phyloP scores from a whole-genome alignment of 2,797 vertebrate genomes.

The Hypotaenidia okinawae region DNA sequence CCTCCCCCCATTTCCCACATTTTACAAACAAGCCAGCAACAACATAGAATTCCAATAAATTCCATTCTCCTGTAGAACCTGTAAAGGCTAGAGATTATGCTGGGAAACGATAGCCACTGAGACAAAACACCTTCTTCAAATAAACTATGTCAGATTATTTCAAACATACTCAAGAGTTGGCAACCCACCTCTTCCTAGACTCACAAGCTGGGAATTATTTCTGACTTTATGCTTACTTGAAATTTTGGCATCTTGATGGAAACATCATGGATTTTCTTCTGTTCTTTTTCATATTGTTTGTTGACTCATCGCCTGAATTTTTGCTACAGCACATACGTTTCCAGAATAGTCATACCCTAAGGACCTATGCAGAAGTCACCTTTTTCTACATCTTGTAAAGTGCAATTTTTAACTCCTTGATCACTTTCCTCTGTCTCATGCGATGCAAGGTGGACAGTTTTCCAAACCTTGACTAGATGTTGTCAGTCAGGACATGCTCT shows the following conservation, averaged over 20 bases:
- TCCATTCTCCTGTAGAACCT: background rate
- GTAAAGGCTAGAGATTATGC: background rate
- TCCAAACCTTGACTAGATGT: background rate
- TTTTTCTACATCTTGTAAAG: background rate
- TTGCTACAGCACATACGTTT: background rate
- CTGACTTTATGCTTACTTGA: background rate
- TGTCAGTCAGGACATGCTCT: background rate
- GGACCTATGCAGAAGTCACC: background rate
- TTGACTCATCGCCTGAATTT: background rate
- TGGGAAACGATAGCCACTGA: background rate
- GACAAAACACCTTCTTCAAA: background rate
- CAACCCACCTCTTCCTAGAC: background rate
- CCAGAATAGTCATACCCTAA: background rate
- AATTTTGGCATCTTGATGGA: background rate
- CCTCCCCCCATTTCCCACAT: background rate
- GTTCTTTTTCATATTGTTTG: background rate
- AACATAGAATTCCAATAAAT: background rate
- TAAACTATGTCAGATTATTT: background rate
- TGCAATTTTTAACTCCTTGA: background rate
- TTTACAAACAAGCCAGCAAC: background rate
- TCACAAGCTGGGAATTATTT: background rate
- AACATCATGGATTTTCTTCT: background rate
- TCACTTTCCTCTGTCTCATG: background rate
- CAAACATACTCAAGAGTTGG: background rate
- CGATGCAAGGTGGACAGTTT: background rate